Evolutionary conservation across 2,888 invertebrate species (phyloP), one percentile per base, ranked within the genome.

Genomic region (Congeria kusceri): DNA sequence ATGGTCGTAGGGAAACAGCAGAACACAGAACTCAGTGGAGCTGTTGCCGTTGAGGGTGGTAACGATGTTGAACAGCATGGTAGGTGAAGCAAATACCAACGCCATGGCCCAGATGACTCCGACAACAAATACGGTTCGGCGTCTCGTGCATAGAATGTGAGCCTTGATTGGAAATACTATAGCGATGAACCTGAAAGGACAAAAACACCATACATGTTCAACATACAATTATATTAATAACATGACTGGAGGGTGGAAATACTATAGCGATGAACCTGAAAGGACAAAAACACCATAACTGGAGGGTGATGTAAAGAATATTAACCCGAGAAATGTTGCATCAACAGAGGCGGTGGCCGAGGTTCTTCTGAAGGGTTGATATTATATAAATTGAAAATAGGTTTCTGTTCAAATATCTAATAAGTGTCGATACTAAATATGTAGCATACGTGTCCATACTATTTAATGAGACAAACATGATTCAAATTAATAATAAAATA

Each of bases 221-320:
- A 39, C 11, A 39, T 39, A 13, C 15, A 11, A 39, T 39, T 39
- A 39, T 15, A 39, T 39, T 11, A 15, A 7, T 39, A 13, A 11
- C 39, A 39, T 15, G 1, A 9, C n/a, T n/a, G n/a, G n/a, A n/a
- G n/a, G n/a, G n/a, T 4, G 94, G 94, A 69, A 93, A 92, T 18
- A 94, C 91, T 13, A 93, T 94, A 67, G 93, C 94, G n/a, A 94
- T 90, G 85, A 93, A 94, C 73, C 94, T 94, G 90, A 32, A 90
- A 89, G 29, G 57, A 65, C 47, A 62, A 67, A 79, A 57, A 27
- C 9, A 1, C 39, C 9, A 13, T 39, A 7, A 9, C n/a, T n/a
- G n/a, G n/a, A n/a, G n/a, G n/a, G n/a, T 4, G 94, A n/a, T n/a
- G n/a, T n/a, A n/a, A n/a, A n/a, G n/a, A n/a, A n/a, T n/a, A n/a